Evolutionary conservation across 2,888 invertebrate species (phyloP).

Genomic region (Linnaemya vulpina): DNA sequence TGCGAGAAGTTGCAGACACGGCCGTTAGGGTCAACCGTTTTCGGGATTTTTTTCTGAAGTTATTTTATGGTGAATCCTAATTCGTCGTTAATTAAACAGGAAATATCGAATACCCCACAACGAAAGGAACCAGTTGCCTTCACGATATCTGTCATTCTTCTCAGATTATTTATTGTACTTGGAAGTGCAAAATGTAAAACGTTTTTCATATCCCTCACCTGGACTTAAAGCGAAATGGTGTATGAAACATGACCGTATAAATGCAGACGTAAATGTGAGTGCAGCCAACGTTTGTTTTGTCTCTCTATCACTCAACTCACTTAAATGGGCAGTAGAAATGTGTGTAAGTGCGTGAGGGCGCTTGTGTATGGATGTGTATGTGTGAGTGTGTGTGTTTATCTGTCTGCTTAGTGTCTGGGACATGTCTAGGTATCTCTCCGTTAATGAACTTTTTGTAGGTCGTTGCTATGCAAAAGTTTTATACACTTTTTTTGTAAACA

Average conservation of each 20-base stretch:
- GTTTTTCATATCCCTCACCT: neutral
- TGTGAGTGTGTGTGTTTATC: constrained; percentile 76
- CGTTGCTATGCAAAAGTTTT: constrained; percentile 79
- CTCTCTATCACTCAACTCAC: constrained; percentile 19
- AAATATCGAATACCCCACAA: too few relatives aligned
- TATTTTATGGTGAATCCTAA: too few relatives aligned
- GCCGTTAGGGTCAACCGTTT: too few relatives aligned
- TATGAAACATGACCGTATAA: neutral
- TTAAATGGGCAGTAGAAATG: constrained; percentile 20
- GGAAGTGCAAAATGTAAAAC: neutral
- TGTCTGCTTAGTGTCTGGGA: constrained; percentile 83
- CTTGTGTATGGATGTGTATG: constrained; percentile 17
- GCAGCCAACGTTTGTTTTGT: constrained; percentile 26
- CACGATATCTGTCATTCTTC: too few relatives aligned
- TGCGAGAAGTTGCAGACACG: too few relatives aligned
- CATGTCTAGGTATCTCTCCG: constrained; percentile 82
- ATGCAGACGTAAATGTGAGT: neutral
- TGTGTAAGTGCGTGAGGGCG: neutral
- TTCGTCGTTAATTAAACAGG: too few relatives aligned
- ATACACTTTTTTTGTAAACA: constrained; percentile 54
- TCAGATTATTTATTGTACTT: neutral
- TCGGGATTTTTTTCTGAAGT: too few relatives aligned
- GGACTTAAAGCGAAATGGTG: neutral
- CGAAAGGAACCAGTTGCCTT: too few relatives aligned
- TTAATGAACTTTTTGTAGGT: constrained; percentile 84